Conservation (phyloP, 2,113 vertebrate genomes). For the Anguilla rostrata region DNA sequence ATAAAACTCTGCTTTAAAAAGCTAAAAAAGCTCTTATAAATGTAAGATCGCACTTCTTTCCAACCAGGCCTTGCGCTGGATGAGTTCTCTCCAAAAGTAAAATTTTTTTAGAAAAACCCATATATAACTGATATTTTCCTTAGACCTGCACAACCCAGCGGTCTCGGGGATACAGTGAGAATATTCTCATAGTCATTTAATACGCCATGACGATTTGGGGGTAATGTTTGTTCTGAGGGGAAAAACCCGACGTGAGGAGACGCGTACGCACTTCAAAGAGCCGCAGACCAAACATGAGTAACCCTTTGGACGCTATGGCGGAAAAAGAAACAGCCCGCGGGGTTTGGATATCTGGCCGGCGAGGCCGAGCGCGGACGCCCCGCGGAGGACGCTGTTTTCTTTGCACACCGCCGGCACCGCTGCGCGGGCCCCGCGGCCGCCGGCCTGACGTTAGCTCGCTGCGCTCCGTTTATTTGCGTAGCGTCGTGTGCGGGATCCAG, state of each 20-base stretch:
- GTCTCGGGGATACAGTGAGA: constrained; percentile 15
- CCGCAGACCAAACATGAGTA: constrained; percentile 53
- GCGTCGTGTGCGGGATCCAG: constrained; percentile 61
- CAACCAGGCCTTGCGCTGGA: background rate
- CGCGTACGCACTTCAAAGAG: constrained; percentile 53
- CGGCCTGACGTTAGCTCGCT: constrained; percentile 54
- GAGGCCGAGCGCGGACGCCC: constrained; percentile 46
- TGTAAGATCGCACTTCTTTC: background rate
- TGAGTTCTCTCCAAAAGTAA: background rate
- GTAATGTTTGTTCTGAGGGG: constrained; percentile 31
- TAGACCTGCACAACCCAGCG: background rate
- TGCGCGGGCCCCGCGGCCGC: constrained; percentile 40
- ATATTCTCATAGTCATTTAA: constrained; percentile 6
- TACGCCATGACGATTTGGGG: constrained; percentile 20
- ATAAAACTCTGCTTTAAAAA: background rate
- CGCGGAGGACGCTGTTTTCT: constrained; percentile 66
- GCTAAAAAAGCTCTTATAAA: background rate
- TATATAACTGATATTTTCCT: background rate
- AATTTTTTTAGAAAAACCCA: background rate
- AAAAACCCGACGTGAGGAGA: constrained; percentile 23
- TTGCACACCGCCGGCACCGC: constrained; percentile 60
- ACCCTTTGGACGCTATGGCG: constrained; percentile 51
- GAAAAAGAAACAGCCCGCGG: constrained; percentile 63
- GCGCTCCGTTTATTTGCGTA: constrained; percentile 67
- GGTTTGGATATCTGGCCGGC: constrained; percentile 47